Base-by-base conservation (phyloP, 1,140 invertebrate genomes). In the Chlorops oryzae region DNA sequence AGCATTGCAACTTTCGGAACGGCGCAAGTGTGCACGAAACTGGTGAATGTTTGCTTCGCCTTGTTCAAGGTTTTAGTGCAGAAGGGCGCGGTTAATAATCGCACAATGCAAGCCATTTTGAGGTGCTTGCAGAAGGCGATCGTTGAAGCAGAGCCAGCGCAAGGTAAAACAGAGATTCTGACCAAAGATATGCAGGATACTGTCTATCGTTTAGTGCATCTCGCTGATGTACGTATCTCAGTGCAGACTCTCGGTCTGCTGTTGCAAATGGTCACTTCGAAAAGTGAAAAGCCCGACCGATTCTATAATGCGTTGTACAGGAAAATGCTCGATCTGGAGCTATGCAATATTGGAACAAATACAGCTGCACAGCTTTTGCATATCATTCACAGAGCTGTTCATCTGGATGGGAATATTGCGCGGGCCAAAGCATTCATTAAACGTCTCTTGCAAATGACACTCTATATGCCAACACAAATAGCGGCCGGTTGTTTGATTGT, bases 51-150 rank as follows among this genome's bases (percentile, higher is more conserved):
- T n/a, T 98, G 97, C 72, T 94, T 98, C 65, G 84, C 88, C 0
- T 92, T 98, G 62, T 98, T 98, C 74, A 96, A 94, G 76, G 88
- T 92, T 40, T 84, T 86, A 37, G 81, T 93, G 13, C 91, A 92
- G 69, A 88, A 85, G 73, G 89, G 91, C 20, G 91, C 96, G 55
- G 85, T 96, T 1, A 88, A 96, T 62, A 89, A 85, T 35, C 85
- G 90, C 62, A 85, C 97, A 74, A 92, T 98, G 87, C 86, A 86
- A 51, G 91, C 86, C 1, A 81, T 99, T 15, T 74, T 72, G 5
- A 44, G 67, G 2, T 72, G 70, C 34, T 45, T 72, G 17, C 67
- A 70, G 38, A 70, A 68, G 32, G 65, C 69, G 27, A 72, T 72
- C 6, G 25, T 59, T 0, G 67, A 70, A 24, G 70, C 67, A 1